Percentiles rank a stretch among this genome's conserved stretches.
Conservation (phyloP, 2,888 invertebrate species). For the Nephrotoma flavescens region DNA sequence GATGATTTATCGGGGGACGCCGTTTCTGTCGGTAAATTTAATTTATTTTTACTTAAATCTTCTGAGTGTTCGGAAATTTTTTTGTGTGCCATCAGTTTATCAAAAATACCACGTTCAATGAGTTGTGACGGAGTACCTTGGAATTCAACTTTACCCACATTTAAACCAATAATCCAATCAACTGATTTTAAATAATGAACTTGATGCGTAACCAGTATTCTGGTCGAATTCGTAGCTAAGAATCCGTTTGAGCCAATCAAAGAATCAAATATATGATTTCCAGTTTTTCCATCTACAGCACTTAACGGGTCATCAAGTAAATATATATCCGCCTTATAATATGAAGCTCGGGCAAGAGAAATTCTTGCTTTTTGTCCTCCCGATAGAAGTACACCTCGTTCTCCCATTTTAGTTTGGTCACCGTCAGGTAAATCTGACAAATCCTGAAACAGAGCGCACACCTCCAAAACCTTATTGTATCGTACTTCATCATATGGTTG, state of each 20-base stretch:
- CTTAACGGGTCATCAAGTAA: constrained; percentile 60
- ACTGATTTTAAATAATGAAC: constrained; percentile 48
- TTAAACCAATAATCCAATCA: constrained; percentile 40
- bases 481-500: constrained; percentile 16
- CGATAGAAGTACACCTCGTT: constrained; percentile 42
- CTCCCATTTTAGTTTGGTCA: constrained; percentile 42
- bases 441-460: constrained; percentile 34
- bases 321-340: constrained; percentile 50
- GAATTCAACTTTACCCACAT: constrained; percentile 36
- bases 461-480: constrained; percentile 30
- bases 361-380: constrained; percentile 56
- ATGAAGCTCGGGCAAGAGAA: constrained; percentile 16
- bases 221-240: constrained; percentile 38
- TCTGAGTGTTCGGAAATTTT: constrained; percentile 26
- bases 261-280: constrained; percentile 51
- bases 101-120: constrained; percentile 34
- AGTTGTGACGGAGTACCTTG: constrained; percentile 34
- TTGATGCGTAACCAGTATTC: constrained; percentile 62
- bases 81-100: constrained; percentile 32
- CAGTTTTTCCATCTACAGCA: constrained; percentile 58
- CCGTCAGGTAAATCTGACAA: constrained; percentile 38
- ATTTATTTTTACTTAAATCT: neutral
- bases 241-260: constrained; percentile 39
- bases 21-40: constrained; percentile 1
- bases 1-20: neutral